Percentiles rank a stretch among this genome's conserved stretches.
Conservation (phyloP, 2,888 invertebrate genomes). For the Cheilosia soror region DNA sequence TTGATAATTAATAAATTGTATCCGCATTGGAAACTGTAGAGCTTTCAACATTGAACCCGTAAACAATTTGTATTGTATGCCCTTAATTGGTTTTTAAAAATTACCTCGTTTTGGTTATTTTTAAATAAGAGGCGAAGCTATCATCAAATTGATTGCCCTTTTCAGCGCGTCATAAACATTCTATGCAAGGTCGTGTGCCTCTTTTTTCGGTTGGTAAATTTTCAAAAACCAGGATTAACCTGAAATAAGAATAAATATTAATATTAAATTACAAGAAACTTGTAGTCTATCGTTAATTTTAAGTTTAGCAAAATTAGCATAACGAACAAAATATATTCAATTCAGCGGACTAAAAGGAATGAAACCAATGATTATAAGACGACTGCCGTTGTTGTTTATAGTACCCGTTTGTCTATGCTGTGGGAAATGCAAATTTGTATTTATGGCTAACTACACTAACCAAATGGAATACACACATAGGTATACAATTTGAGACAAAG, state of each 20-base stretch:
- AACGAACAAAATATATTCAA: slow-evolving; percentile 51
- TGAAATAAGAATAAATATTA: no score
- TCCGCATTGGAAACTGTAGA: no score
- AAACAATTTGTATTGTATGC: no score
- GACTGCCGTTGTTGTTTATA: slow-evolving; percentile 18
- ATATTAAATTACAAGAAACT: slow-evolving; percentile 3
- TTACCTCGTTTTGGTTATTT: slow-evolving; percentile 4
- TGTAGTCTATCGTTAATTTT: slow-evolving; percentile 46
- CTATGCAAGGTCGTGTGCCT: slow-evolving; percentile 20
- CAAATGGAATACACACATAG: background rate
- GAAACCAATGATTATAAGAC: slow-evolving; percentile 32
- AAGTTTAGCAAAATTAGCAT: slow-evolving; percentile 57
- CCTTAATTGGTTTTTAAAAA: slow-evolving; percentile 24
- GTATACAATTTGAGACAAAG: background rate
- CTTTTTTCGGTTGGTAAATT: slow-evolving; percentile 9
- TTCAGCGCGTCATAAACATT: background rate
- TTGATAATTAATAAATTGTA: no score
- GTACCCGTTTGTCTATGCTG: background rate
- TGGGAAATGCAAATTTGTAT: slow-evolving; percentile 28
- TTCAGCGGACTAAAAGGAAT: slow-evolving; percentile 35
- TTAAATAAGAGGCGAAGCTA: slow-evolving; percentile 15
- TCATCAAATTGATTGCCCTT: slow-evolving; percentile 33
- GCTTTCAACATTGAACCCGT: no score
- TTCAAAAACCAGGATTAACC: background rate
- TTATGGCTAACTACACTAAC: background rate